These are phyloP conservation scores for Ruditapes philippinarum DNA, from an alignment of 1,140 invertebrate genomes.

Conservation along the genomic window DNA sequence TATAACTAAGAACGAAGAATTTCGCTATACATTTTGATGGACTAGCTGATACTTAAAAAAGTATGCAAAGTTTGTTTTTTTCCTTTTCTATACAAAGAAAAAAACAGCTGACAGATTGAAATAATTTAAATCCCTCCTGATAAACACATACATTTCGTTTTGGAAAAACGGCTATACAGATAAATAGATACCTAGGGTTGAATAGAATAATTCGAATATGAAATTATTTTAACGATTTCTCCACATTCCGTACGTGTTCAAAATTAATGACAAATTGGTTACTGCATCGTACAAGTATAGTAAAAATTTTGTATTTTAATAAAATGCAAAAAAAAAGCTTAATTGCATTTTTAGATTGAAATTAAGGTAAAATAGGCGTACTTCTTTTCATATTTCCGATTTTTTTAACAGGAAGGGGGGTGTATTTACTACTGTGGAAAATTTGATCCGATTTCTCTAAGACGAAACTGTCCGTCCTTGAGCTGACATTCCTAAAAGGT, in stretches of 20 bases:
- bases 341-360: too few relatives aligned
- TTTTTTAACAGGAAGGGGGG: too few relatives aligned
- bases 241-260: not conserved
- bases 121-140: slow-evolving; percentile 20
- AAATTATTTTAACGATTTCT: not conserved
- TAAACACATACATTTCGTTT: not conserved
- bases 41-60: not conserved
- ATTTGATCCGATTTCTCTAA: too few relatives aligned
- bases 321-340: too few relatives aligned
- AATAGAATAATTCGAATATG: slow-evolving; percentile 10
- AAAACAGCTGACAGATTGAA: slow-evolving; percentile 36
- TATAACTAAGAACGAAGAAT: slow-evolving; percentile 3
- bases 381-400: too few relatives aligned
- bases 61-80: slow-evolving; percentile 13
- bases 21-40: slow-evolving; percentile 8
- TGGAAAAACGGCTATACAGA: not conserved
- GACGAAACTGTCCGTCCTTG: too few relatives aligned
- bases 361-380: too few relatives aligned
- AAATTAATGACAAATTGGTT: too few relatives aligned
- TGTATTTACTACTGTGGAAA: too few relatives aligned
- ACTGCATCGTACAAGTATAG: too few relatives aligned
- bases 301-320: too few relatives aligned
- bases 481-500: too few relatives aligned
- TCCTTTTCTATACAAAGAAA: not conserved
- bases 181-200: not conserved